Base-by-base conservation (phyloP, 2,113 vertebrate species). In the Tyto alba region DNA sequence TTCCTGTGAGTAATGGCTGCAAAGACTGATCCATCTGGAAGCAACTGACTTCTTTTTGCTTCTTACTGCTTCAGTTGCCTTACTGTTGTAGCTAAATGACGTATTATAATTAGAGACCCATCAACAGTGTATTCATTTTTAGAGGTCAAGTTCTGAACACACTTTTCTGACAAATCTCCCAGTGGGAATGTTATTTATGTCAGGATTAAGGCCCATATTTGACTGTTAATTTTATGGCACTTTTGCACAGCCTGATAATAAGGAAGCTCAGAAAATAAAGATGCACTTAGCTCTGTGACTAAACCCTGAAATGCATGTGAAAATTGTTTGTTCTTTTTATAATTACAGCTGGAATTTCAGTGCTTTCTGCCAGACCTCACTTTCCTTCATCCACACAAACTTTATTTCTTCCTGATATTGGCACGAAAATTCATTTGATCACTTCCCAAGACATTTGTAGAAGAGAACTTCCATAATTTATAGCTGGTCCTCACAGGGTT, bases 271-370 rank as follows among this genome's bases (percentile, higher is more conserved):
- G 78, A 96, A 90, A 87, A 90, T 95, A 90, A 87, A 89, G 89
- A 79, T 87, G 45, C 32, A 27, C 53, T 87, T 57, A 53, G 77
- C 82, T 93, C 95, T 93, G 81, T 97, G 94, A 92, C 96, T 95
- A 95, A 96, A 89, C 48, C 90, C 94, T 94, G 96, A 95, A 96
- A 97, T 95, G 89, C 90, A 73, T 95, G 89, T 76, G 86, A 92
- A 96, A 94, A 88, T 85, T 63, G 68, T 12, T 92, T 80, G 72
- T 67, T 72, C 52, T 85, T 92, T 89, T 92, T 89, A 32, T 92
- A 95, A 92, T 95, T 92, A 82, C 94, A 93, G 45, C 77, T 95
- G 84, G 48, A 41, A 63, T 93, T 95, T 92, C 36, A 68, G 16
- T 23, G 3, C 36, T 87, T 13, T 68, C 32, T 93, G 92, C 69